Conservation (phyloP, 2,888 invertebrate genomes). For the Campoletis raptor region DNA sequence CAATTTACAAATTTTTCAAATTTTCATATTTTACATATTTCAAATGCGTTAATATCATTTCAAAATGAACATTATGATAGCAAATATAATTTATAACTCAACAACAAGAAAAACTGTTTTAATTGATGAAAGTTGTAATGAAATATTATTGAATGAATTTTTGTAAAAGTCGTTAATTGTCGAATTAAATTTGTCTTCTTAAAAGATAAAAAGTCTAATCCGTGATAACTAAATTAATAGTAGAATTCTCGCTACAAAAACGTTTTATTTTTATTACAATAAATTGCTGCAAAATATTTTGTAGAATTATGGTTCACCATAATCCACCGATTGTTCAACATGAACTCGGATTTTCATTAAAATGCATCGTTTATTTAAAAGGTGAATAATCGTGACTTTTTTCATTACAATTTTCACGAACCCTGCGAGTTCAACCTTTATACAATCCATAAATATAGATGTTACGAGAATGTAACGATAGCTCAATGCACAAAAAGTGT, state of each 20-base stretch:
- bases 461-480: neutral
- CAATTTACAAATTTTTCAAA: too few species aligned
- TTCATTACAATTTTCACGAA: neutral
- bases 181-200: too few species aligned
- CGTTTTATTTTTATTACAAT: neutral
- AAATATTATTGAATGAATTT: too few species aligned
- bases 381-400: neutral
- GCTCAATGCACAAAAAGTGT: constrained; percentile 42
- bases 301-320: neutral
- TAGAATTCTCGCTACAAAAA: neutral
- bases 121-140: neutral
- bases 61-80: too few species aligned
- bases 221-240: neutral
- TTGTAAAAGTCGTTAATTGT: too few species aligned
- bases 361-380: neutral
- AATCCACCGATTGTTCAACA: neutral
- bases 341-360: neutral
- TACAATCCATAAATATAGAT: neutral
- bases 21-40: too few species aligned
- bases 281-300: neutral
- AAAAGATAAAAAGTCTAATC: neutral
- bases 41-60: too few species aligned
- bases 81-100: too few species aligned
- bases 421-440: neutral
- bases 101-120: neutral